Evolutionary conservation across 1,140 invertebrate genomes (phyloP), one percentile per base, ranked within the genome.

Genomic region (Agrypnia vestita): DNA sequence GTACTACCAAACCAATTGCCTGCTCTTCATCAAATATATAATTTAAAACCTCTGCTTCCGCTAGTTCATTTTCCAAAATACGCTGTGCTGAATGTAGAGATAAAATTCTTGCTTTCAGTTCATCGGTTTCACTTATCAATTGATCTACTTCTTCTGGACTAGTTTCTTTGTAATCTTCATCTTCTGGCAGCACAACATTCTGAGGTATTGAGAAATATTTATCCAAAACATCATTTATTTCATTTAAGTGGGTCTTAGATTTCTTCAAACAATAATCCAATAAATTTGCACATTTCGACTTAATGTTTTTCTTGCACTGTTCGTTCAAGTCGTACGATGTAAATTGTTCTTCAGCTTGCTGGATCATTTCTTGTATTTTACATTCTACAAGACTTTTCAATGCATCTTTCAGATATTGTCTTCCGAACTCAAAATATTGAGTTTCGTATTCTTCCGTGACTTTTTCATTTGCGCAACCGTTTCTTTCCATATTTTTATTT

Each of bases 341-440:
- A 19, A 78, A 73, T 59, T 59, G 72, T 17, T 21, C 15, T 59
- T 78, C 35, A 15, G 71, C 69, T n/a, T 74, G 21, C 6, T 80
- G 43, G 17, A 80, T 44, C 11, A 74, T 11, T 12, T 44, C 25
- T 80, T 80, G 78, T 51, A 80, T 46, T 44, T 47, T 51, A 43
- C 19, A 67, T 15, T 80, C 59, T 3, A 74, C 61, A 11, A 80
- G 35, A 19, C 35, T 53, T 75, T 75, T 74, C 12, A 80, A 12
- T 0, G 78, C 62, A 0, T 74, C 72, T 19, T 80, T 80, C 19
- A 80, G 12, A 19, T 35, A 15, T 64, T 53, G 25, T 47, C 78
- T 51, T 64, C 78, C 72, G 21, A 80, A 80, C n/a, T 56, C 44
- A 43, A 80, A 80, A 49, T 21, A 64, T 67, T 80, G 71, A 35